phyloP scores from a whole-genome alignment of 2,888 invertebrate species.

The Heteropelma amictum region DNA sequence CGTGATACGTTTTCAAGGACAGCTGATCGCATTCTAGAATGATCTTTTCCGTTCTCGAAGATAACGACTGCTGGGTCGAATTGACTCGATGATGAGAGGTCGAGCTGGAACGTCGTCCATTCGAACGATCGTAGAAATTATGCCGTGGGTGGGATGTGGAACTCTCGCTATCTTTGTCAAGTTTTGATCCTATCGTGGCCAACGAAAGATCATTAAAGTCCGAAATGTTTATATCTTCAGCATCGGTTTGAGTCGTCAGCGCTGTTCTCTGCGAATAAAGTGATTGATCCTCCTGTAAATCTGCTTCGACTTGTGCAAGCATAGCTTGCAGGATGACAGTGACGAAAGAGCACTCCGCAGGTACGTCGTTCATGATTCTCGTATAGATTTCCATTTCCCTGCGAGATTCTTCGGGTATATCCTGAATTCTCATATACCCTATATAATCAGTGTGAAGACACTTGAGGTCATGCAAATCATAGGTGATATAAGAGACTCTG shows the following conservation, averaged over 20 bases:
- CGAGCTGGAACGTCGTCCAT: conserved; percentile 54
- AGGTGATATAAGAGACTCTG: conserved; percentile 79
- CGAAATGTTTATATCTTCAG: background rate
- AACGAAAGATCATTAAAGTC: background rate
- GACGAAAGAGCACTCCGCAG: conserved; percentile 64
- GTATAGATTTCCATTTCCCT: conserved; percentile 58
- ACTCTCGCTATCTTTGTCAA: background rate
- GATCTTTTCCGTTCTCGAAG: conserved; percentile 43
- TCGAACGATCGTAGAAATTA: background rate
- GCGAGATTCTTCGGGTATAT: conserved; percentile 50
- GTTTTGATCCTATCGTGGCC: no score
- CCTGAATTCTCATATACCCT: conserved; percentile 76
- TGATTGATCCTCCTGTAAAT: conserved; percentile 20
- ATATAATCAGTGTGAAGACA: conserved; percentile 79
- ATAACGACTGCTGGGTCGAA: background rate
- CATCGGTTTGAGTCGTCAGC: background rate
- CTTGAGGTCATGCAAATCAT: conserved; percentile 80
- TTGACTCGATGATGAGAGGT: conserved; percentile 46
- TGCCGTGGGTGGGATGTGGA: background rate
- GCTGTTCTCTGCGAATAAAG: no score
- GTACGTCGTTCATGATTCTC: conserved; percentile 58
- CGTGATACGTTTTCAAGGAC: conserved; percentile 36
- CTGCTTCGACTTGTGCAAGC: conserved; percentile 65
- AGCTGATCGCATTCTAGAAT: conserved; percentile 62
- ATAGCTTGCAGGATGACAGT: conserved; percentile 66